Percentiles rank a stretch among this genome's conserved stretches.
Conservation (phyloP, 1,140 invertebrate genomes). For the Heliothis virescens region DNA sequence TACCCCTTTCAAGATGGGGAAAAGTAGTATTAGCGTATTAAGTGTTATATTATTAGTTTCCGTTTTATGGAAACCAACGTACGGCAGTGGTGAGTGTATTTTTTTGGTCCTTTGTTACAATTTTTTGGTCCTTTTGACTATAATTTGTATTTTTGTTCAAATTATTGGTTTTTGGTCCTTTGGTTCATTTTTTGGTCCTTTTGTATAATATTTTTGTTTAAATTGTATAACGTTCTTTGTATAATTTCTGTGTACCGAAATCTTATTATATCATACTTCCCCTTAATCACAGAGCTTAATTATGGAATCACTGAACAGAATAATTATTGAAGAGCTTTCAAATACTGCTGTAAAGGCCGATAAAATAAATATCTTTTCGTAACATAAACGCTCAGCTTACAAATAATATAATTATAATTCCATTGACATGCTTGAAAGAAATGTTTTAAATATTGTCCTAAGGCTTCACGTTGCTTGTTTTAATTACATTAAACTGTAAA, state of each 20-base stretch:
- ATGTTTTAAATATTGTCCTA: too few species aligned
- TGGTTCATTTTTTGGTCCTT: constrained; percentile 7
- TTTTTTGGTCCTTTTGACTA: not conserved
- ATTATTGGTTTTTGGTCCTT: constrained; percentile 22
- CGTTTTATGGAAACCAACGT: constrained; percentile 79
- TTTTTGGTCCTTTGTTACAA: constrained; percentile 28
- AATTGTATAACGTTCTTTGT: not conserved
- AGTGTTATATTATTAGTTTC: constrained; percentile 73
- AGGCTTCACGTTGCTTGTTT: too few species aligned
- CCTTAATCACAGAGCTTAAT: too few species aligned
- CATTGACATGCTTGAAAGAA: too few species aligned
- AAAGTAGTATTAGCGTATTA: constrained; percentile 72
- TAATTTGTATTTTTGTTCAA: not conserved
- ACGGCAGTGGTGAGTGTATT: constrained; percentile 67
- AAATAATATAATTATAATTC: too few species aligned
- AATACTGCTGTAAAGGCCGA: too few species aligned
- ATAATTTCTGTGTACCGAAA: not conserved
- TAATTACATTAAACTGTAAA: too few species aligned
- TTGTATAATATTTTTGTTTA: not conserved
- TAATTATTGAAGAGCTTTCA: too few species aligned
- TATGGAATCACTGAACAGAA: too few species aligned
- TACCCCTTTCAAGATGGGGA: constrained; percentile 76
- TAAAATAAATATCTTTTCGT: too few species aligned
- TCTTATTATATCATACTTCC: too few species aligned
- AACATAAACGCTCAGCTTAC: too few species aligned